These are phyloP conservation scores for Eremophila alpestris DNA, from an alignment of 2,797 vertebrate species.

Conservation along the genomic window DNA sequence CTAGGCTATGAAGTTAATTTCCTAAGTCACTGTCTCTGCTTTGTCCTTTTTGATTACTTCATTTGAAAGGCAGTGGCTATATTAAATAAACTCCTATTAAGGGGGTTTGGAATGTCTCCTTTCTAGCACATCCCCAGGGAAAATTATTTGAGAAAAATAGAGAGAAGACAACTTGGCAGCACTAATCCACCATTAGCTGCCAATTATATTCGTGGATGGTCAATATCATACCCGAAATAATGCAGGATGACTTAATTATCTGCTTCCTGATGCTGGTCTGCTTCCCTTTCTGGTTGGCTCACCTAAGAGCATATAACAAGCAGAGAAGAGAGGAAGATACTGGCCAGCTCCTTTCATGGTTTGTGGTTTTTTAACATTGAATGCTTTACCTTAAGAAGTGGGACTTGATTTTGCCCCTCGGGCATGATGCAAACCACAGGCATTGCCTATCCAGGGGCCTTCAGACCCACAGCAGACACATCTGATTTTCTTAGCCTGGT, in stretches of 20 bases:
- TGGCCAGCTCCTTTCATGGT: not conserved
- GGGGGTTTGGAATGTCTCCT: not conserved
- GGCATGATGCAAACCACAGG: not conserved
- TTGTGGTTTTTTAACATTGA: not conserved
- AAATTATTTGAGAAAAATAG: not conserved
- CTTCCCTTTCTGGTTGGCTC: not conserved
- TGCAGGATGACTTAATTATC: not conserved
- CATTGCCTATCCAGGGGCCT: not conserved
- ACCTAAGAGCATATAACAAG: not conserved
- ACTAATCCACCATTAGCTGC: not conserved
- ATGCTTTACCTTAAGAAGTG: not conserved
- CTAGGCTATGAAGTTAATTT: not conserved
- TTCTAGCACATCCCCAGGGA: not conserved
- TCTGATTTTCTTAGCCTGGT: not conserved
- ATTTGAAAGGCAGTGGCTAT: not conserved
- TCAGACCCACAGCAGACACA: rapidly evolving
- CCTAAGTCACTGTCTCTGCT: not conserved
- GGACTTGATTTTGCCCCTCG: not conserved
- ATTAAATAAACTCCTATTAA: not conserved
- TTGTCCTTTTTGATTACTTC: not conserved
- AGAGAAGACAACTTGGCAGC: not conserved
- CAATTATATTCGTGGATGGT: not conserved
- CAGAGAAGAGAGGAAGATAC: not conserved
- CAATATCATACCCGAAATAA: not conserved
- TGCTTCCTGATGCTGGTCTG: not conserved